Conservation (phyloP, 2,113 vertebrate genomes). For the Python bivittatus region DNA sequence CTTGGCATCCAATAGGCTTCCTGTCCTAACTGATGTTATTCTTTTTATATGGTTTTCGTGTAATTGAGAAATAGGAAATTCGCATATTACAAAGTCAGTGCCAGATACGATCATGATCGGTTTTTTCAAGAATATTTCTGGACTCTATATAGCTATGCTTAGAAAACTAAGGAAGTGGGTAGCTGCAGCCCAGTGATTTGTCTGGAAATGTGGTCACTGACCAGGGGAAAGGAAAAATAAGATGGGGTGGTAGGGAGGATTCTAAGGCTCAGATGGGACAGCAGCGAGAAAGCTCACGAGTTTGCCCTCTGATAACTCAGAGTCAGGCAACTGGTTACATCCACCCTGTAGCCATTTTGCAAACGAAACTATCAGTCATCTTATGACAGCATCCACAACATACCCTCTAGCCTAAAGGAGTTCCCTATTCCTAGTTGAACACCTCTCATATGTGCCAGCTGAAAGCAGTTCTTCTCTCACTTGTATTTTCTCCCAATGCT, state of each 20-base stretch:
- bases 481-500: background rate
- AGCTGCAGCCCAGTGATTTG: background rate
- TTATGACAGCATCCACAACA: background rate
- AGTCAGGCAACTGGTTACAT: background rate
- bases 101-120: background rate
- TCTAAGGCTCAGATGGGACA: background rate
- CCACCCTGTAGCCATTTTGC: background rate
- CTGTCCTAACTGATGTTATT: background rate
- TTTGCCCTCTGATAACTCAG: background rate
- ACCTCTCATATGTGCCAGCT: background rate
- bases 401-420: background rate
- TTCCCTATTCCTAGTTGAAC: background rate
- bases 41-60: background rate
- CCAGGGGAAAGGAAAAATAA: background rate
- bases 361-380: background rate
- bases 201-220: background rate
- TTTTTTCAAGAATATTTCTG: background rate
- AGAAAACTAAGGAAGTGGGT: background rate
- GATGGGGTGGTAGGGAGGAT: background rate
- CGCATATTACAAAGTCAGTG: background rate
- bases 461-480: background rate
- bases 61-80: background rate
- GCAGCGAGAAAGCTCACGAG: background rate
- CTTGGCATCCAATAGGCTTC: background rate
- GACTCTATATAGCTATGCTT: background rate